Evolutionary conservation across 1,140 invertebrate genomes (phyloP), one percentile per base, ranked within the genome.

Genomic region (Halesus radiatus): DNA sequence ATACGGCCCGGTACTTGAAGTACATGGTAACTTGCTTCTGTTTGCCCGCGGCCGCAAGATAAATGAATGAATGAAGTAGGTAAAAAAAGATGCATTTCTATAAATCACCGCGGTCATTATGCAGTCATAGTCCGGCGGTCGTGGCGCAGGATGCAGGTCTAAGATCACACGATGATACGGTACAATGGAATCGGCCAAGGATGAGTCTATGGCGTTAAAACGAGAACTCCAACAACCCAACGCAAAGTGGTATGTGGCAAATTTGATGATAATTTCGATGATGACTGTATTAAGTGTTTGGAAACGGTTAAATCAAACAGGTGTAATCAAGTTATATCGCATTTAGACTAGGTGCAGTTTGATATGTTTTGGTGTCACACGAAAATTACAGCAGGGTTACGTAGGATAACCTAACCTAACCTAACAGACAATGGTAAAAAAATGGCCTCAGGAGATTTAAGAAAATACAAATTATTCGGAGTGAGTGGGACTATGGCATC

Each of bases 61-160:
- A 45, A 13, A 45, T 45, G 37, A 45, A 45, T 45, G 37, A 45
- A 45, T 13, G 8, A 45, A 45, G 37, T 45, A 45, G 20, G 10
- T 60, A 60, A 60, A 66, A 66, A 53, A 37, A 32, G 13, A 0
- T 72, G 50, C 77, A 78, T 68, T 56, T 78, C 62, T 66, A 78
- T 78, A 78, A 78, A 78, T 78, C 77, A 78, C 50, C 15, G 6
- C 16, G 23, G 45, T 70, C 77, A 78, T 78, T 78, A 70, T 78
- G 60, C 20, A 78, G 64, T 78, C 66, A 56, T 64, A 23, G 54
- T 78, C 23, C 50, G 54, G 18, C 72, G 60, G 45, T 23, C 26
- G 32, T 64, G 58, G 32, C 58, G 66, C 79, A 76, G 79, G 79
- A 80, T 80, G 79, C 53, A 54, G 66, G 54, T 70, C 74, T 70